Percentiles rank a stretch among this genome's conserved stretches.
Conservation (phyloP, 1,140 invertebrate genomes). For the Drosophila erecta region DNA sequence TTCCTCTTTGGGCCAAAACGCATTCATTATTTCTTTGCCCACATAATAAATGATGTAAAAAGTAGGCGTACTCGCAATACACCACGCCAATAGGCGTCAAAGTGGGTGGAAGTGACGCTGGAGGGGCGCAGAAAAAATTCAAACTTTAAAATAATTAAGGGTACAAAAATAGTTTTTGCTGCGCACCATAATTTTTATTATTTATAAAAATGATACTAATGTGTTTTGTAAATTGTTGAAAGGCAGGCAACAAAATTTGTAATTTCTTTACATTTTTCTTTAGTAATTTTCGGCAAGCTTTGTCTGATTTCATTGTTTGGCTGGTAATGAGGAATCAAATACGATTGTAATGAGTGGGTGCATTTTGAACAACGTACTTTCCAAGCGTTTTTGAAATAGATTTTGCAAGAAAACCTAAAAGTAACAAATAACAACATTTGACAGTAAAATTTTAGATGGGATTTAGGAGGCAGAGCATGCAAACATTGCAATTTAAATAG, state of each 20-base stretch:
- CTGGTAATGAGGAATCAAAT: constrained; percentile 32
- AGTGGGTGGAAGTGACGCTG: constrained; percentile 5
- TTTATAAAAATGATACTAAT: constrained; percentile 10
- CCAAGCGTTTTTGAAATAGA: background rate
- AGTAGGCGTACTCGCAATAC: constrained; percentile 51
- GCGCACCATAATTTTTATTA: constrained; percentile 25
- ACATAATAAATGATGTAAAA: constrained; percentile 79
- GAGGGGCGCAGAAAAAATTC: constrained; percentile 22
- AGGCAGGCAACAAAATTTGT: constrained; percentile 7
- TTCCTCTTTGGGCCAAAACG: constrained; percentile 40
- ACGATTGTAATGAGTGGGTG: background rate
- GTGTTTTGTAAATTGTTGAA: constrained; percentile 28
- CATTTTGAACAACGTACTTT: background rate
- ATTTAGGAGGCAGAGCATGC: too few species aligned
- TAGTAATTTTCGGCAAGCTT: constrained; percentile 3
- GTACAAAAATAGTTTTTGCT: constrained; percentile 28
- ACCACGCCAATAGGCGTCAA: constrained; percentile 15
- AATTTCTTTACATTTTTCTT: constrained; percentile 1
- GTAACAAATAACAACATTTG: background rate
- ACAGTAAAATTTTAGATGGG: too few species aligned
- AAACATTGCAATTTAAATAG: background rate
- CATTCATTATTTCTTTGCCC: constrained; percentile 55
- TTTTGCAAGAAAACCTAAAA: background rate
- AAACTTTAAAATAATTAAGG: constrained; percentile 49
- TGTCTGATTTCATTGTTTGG: constrained; percentile 7